These are phyloP conservation scores for Parazoanthus darwini DNA, from an alignment of 92 coral and sea anemone genomes.

Conservation along the genomic window DNA sequence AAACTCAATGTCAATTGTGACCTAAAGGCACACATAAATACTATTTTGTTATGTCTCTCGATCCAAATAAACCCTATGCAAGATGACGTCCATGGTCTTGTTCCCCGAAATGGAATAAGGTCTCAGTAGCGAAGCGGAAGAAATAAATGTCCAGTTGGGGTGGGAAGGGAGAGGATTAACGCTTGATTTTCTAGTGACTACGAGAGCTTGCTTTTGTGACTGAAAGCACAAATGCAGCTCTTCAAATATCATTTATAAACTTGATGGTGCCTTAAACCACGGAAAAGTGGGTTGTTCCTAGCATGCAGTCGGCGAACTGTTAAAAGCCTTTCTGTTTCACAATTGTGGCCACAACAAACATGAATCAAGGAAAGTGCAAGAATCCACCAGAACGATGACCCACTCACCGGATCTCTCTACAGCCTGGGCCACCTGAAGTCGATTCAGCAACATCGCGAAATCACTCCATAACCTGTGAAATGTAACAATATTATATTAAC, in stretches of 20 bases:
- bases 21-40: not conserved
- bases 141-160: no score
- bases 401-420: conserved; percentile 33
- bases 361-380: not conserved
- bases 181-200: no score
- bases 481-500: not conserved
- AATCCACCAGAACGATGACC: not conserved
- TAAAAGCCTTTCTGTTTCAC: not conserved
- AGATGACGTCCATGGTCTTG: no score
- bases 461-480: conserved; percentile 80
- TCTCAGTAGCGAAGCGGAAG: no score
- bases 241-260: no score
- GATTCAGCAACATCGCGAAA: conserved; percentile 80
- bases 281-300: no score
- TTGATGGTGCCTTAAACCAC: not conserved
- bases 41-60: not conserved
- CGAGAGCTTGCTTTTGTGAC: not conserved
- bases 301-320: not conserved
- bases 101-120: no score
- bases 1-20: not conserved
- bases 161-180: no score
- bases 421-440: conserved; percentile 47
- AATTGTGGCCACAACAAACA: no score
- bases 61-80: no score
- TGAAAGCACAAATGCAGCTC: not conserved